Evolutionary conservation across 1,140 invertebrate genomes (phyloP).

Genomic region (Drosophila suzukii): DNA sequence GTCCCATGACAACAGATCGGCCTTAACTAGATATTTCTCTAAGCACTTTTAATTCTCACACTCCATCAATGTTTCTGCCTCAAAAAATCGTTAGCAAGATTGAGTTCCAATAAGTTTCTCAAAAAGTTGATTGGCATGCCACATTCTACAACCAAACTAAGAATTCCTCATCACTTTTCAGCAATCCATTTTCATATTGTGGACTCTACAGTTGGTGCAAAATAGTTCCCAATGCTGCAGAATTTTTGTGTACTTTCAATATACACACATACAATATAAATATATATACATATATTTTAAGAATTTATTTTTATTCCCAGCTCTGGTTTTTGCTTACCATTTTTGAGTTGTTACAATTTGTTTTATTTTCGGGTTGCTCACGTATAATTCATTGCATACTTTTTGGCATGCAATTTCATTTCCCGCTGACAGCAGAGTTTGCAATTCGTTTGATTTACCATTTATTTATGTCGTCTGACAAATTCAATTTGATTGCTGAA

Average conservation of each 20-base stretch:
- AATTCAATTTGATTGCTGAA: slow-evolving; percentile 69
- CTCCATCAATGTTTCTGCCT: background rate
- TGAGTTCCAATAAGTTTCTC: slow-evolving; percentile 6
- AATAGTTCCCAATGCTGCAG: slow-evolving; percentile 35
- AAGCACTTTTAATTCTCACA: background rate
- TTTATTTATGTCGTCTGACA: slow-evolving; percentile 71
- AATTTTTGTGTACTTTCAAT: slow-evolving; percentile 13
- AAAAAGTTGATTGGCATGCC: slow-evolving; percentile 10
- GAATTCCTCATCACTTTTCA: background rate
- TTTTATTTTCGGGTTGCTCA: slow-evolving; percentile 18
- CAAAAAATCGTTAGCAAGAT: background rate
- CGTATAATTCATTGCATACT: slow-evolving; percentile 65
- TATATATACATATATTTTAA: slow-evolving; percentile 6
- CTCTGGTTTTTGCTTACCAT: slow-evolving; percentile 10
- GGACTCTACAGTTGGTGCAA: slow-evolving; percentile 16
- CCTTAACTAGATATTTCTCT: too few species aligned
- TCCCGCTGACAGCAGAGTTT: slow-evolving; percentile 65
- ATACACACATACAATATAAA: background rate
- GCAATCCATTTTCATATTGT: background rate
- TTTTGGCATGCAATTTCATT: slow-evolving; percentile 72
- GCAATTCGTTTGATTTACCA: slow-evolving; percentile 73
- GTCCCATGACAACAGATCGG: too few species aligned
- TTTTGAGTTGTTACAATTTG: slow-evolving; percentile 30
- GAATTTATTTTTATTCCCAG: slow-evolving; percentile 36
- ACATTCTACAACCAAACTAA: background rate